Percentiles rank a stretch among this genome's conserved stretches.
Evolutionary conservation across 2,888 invertebrate genomes (phyloP).

Genomic region (Prosopocoilus inquinatus): DNA sequence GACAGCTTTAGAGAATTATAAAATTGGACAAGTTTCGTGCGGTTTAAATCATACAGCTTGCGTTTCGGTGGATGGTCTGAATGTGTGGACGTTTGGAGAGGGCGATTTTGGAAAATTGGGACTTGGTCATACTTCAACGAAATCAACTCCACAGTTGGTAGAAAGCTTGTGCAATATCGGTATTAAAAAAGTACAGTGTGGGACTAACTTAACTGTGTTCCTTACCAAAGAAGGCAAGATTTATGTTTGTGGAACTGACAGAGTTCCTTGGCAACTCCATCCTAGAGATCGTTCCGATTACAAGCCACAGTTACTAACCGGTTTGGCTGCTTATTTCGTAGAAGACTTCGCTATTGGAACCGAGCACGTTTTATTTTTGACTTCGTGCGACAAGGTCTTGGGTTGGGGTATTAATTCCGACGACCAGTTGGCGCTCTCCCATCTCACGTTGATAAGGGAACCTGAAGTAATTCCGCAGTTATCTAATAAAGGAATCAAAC

Average conservation of each 20-base stretch:
- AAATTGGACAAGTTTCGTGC: slow-evolving; percentile 59
- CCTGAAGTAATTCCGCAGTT: slow-evolving; percentile 56
- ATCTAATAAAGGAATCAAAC: slow-evolving; percentile 55
- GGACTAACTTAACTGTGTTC: slow-evolving; percentile 63
- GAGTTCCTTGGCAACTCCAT: slow-evolving; percentile 59
- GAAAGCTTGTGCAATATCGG: slow-evolving; percentile 56
- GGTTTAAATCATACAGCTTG: slow-evolving; percentile 65
- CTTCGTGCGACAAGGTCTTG: slow-evolving; percentile 57
- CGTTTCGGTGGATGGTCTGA: slow-evolving; percentile 57
- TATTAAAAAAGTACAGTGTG: slow-evolving; percentile 61
- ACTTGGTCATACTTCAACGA: slow-evolving; percentile 51
- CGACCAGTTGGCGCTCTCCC: slow-evolving; percentile 60
- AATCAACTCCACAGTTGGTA: slow-evolving; percentile 54
- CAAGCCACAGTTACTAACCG: slow-evolving; percentile 54
- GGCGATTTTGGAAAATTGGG: slow-evolving; percentile 64
- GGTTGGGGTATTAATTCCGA: slow-evolving; percentile 66
- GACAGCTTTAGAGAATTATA: slow-evolving; percentile 51
- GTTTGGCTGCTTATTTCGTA: slow-evolving; percentile 53
- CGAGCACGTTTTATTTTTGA: slow-evolving; percentile 60
- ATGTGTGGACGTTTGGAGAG: slow-evolving; percentile 65
- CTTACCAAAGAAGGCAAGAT: slow-evolving; percentile 59
- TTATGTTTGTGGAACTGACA: slow-evolving; percentile 61
- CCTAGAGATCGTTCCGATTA: slow-evolving; percentile 52
- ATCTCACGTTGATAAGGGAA: slow-evolving; percentile 56
- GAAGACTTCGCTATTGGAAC: slow-evolving; percentile 62